Evolutionary conservation across 1,140 invertebrate species (phyloP).

Genomic region (Apolygus lucorum): DNA sequence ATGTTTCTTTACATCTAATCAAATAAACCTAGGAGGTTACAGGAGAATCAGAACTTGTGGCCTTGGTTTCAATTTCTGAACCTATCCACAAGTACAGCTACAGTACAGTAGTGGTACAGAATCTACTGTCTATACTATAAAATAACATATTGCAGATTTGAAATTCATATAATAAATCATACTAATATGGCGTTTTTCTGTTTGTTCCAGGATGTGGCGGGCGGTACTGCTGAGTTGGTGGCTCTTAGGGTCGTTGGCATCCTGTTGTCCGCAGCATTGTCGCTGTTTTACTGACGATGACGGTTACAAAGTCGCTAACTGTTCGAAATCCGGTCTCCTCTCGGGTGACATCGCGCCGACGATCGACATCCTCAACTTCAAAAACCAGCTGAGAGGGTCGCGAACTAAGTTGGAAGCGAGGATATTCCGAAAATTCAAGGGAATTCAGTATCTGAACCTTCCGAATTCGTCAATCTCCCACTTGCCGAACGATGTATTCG

Average conservation of each 20-base stretch:
- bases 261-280: conserved; percentile 29
- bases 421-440: conserved; percentile 27
- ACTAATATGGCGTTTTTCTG: too few relatives aligned
- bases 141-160: too few relatives aligned
- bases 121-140: too few relatives aligned
- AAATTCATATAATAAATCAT: too few relatives aligned
- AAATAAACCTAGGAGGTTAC: too few relatives aligned
- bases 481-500: conserved; percentile 63
- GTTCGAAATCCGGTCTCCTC: conserved; percentile 3
- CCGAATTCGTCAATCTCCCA: conserved; percentile 58
- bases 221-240: conserved; percentile 14
- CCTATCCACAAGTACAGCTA: too few relatives aligned
- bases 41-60: too few relatives aligned
- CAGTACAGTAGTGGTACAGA: too few relatives aligned
- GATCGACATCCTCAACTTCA: conserved; percentile 23
- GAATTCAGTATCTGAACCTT: conserved; percentile 38
- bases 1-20: too few relatives aligned
- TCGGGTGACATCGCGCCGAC: background rate
- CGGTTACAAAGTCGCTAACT: conserved; percentile 26
- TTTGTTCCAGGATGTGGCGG: conserved; percentile 11
- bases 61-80: too few relatives aligned
- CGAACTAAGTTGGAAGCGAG: conserved; percentile 25
- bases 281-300: conserved; percentile 23
- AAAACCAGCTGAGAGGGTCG: background rate
- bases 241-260: conserved; percentile 1